phyloP scores from a whole-genome alignment of 1,140 invertebrate genomes.

The Cydia splendana region DNA sequence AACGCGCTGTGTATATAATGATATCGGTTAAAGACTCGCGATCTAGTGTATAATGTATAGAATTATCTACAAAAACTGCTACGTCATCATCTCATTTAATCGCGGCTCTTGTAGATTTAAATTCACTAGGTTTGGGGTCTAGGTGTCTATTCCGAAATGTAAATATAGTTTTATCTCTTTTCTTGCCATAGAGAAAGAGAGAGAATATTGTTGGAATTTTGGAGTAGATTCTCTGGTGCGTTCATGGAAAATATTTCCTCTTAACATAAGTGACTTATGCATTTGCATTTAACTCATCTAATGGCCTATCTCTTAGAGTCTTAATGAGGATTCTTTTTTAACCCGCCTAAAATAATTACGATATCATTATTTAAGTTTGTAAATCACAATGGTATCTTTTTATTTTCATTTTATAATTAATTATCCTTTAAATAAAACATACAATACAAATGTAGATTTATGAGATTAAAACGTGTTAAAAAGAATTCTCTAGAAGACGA shows the following conservation, averaged over 20 bases:
- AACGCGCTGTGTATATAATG: slow-evolving; percentile 30
- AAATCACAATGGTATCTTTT: background rate
- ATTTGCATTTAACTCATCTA: slow-evolving; percentile 70
- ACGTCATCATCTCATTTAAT: background rate
- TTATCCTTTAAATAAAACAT: background rate
- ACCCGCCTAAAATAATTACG: background rate
- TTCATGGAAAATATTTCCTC: slow-evolving; percentile 31
- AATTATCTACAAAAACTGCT: background rate
- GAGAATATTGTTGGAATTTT: slow-evolving; percentile 37
- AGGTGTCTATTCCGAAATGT: background rate
- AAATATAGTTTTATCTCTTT: background rate
- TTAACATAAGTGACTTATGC: slow-evolving; percentile 46
- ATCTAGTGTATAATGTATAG: background rate
- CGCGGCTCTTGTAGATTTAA: background rate
- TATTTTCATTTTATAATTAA: background rate
- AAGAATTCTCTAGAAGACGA: background rate
- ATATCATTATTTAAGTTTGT: background rate
- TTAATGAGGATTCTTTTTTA: background rate
- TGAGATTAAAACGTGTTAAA: background rate
- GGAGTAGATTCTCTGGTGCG: slow-evolving; percentile 1
- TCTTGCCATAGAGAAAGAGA: background rate
- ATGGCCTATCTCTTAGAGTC: slow-evolving; percentile 64
- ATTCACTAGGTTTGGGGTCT: background rate
- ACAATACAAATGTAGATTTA: background rate
- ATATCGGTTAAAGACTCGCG: slow-evolving; percentile 35